phyloP scores from a whole-genome alignment of 1,140 invertebrate species.

The Tribolium madens region DNA sequence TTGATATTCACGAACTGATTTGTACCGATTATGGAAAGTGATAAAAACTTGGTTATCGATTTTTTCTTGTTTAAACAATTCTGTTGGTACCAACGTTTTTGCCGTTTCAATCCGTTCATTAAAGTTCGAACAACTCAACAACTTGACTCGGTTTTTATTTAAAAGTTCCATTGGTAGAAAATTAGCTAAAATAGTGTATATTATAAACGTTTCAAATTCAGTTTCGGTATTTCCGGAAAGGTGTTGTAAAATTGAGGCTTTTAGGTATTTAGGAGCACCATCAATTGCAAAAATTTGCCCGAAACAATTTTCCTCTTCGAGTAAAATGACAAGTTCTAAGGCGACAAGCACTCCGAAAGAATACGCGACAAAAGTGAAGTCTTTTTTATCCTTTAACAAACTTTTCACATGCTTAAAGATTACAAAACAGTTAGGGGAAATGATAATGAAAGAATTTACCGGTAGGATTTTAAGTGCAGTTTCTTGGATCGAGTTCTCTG shows the following conservation, averaged over 20 bases:
- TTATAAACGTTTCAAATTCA: too few species aligned
- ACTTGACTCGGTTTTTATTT: too few species aligned
- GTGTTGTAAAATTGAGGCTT: too few species aligned
- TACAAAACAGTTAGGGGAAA: too few species aligned
- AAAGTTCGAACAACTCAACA: too few species aligned
- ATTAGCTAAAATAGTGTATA: too few species aligned
- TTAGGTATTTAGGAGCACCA: conserved; percentile 66
- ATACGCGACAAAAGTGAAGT: conserved; percentile 74
- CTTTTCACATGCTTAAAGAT: too few species aligned
- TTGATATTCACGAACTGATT: neutral
- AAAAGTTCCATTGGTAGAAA: too few species aligned
- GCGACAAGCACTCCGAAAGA: conserved; percentile 74
- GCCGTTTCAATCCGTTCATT: too few species aligned
- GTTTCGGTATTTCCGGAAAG: too few species aligned
- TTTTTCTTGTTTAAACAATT: neutral
- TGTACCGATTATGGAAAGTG: neutral
- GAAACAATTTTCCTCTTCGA: conserved; percentile 71
- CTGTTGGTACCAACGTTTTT: too few species aligned
- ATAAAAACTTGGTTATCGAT: neutral
- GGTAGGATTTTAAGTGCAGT: neutral
- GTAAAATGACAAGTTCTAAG: conserved; percentile 68
- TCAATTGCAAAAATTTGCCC: conserved; percentile 72
- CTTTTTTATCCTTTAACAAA: neutral
- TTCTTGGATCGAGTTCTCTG: neutral
- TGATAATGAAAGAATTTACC: neutral